phyloP scores from a whole-genome alignment of 2,888 invertebrate genomes.

The Drosophila lutescens region DNA sequence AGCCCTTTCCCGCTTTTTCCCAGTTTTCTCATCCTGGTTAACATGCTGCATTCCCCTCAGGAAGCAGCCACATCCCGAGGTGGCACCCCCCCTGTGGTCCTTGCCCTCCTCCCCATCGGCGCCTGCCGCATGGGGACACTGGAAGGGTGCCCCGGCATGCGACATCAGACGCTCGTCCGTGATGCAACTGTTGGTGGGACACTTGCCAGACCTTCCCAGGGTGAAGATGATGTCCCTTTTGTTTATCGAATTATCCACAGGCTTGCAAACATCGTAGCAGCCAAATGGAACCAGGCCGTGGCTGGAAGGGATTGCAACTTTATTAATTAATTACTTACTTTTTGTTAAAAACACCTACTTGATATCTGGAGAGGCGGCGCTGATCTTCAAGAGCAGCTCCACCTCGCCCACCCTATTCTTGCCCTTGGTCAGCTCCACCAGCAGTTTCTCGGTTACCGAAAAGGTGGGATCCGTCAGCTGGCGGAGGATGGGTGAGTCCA shows the following conservation, averaged over 20 bases:
- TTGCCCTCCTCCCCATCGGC: not conserved
- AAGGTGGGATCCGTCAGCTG: conserved; percentile 57
- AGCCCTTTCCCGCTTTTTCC: conserved; percentile 31
- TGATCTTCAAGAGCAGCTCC: conserved; percentile 60
- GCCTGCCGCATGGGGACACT: conserved; percentile 26
- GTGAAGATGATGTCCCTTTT: conserved; percentile 73
- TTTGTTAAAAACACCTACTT: conserved; percentile 53
- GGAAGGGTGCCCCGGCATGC: conserved; percentile 51
- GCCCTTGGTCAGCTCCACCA: conserved; percentile 43
- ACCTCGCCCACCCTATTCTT: conserved; percentile 45
- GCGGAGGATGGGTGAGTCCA: conserved; percentile 57
- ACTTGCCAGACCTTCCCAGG: conserved; percentile 63
- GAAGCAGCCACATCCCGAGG: conserved; percentile 42
- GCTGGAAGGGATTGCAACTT: conserved; percentile 13
- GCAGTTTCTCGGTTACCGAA: conserved; percentile 51
- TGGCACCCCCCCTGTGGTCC: conserved; percentile 5
- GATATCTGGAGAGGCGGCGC: conserved; percentile 60
- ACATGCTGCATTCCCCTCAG: conserved; percentile 14
- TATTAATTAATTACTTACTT: no score
- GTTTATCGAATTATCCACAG: conserved; percentile 63
- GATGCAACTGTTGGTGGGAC: conserved; percentile 48
- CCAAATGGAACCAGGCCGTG: conserved; percentile 41
- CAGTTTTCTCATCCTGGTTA: conserved; percentile 4
- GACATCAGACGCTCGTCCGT: conserved; percentile 60
- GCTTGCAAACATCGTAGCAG: conserved; percentile 63